Evolutionary conservation across 2,797 vertebrate species (phyloP), one percentile per base, ranked within the genome.

Genomic region (Remorina albescens): DNA sequence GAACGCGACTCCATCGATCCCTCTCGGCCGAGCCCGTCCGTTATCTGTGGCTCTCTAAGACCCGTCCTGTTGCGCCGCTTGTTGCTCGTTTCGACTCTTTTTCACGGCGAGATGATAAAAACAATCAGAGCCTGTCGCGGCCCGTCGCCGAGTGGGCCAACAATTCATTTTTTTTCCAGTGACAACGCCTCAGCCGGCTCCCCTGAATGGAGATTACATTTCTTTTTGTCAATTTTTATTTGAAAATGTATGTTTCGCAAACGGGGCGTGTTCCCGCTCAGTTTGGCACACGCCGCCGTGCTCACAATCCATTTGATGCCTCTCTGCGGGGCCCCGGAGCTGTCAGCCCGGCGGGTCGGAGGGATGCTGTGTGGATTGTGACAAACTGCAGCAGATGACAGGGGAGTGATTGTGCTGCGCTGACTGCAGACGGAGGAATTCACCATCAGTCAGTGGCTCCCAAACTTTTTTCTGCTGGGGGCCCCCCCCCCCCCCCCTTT

Each of bases 161-260:
- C 84, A 81, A 93, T 92, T 91, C 73, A 91, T 90, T 91, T 89
- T 91, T 89, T 85, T 90, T 88, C 74, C 71, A 10, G 84, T 69
- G 85, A 81, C 82, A 61, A 76, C 23, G 78, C 74, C 67, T 73
- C 61, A 28, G 60, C 65, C 30, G n/a, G 60, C 69, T 77, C 59
- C 59, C 66, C 75, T 78, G 81, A 57, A 81, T 78, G 63, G 47
- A 87, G 84, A 91, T 89, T 81, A 84, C 76, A 82, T 84, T 83
- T 87, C 82, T 88, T 83, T 91, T 83, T 91, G 86, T 93, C 86
- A 85, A 83, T 86, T 90, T 86, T 80, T 71, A 87, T 90, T 77
- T 86, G 74, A 85, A 84, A 89, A 87, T 75, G 57, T 88, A 76
- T 80, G 85, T 88, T 88, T 88, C 82, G 88, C 80, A 77, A 86